These are phyloP conservation scores for Belgica antarctica DNA, from an alignment of 2,888 invertebrate genomes.

Conservation along the genomic window DNA sequence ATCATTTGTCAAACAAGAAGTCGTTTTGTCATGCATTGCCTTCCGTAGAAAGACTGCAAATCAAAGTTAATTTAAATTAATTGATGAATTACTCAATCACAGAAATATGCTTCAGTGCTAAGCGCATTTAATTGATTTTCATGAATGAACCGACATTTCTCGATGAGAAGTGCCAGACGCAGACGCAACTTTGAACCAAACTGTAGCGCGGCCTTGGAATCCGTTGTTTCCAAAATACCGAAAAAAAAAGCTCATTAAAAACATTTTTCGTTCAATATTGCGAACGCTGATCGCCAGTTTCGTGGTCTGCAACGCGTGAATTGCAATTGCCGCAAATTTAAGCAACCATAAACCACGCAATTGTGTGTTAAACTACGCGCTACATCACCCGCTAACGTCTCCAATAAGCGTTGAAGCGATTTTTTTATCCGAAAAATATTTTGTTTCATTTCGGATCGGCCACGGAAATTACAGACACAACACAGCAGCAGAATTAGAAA, in stretches of 20 bases:
- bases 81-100: conserved; percentile 39
- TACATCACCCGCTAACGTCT: no score
- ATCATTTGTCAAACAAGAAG: conserved; percentile 36
- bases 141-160: neutral
- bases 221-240: conserved; percentile 1
- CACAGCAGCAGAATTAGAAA: conserved; percentile 10
- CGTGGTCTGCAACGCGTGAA: no score
- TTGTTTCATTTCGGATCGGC: neutral
- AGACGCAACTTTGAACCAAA: neutral
- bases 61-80: conserved; percentile 43
- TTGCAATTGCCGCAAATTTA: no score
- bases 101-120: conserved; percentile 26
- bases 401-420: neutral
- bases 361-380: no score
- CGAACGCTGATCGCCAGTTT: neutral
- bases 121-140: conserved; percentile 32
- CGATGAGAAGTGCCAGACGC: neutral
- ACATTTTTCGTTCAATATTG: conserved; percentile 7
- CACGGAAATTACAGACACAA: conserved; percentile 12
- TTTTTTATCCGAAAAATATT: neutral
- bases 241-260: conserved; percentile 15
- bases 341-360: no score
- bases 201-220: neutral
- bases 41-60: neutral
- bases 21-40: neutral